Evolutionary conservation across 1,140 invertebrate species (phyloP), one percentile per base, ranked within the genome.

Genomic region (Phymorhynchus buccinoides): DNA sequence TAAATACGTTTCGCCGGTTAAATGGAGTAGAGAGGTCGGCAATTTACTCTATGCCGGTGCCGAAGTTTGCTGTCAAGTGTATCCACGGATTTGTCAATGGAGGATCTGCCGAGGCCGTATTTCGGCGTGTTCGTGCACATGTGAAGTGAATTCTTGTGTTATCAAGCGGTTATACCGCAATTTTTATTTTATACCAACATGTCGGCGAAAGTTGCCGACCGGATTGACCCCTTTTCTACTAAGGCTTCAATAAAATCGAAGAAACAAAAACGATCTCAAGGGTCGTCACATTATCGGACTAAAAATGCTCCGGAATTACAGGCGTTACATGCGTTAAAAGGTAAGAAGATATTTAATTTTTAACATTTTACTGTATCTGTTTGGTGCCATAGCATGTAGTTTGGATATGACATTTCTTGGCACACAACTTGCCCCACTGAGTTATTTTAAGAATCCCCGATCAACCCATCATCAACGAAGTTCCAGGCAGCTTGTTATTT

Each of bases 231-330:
- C 30, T 93, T 93, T 86, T 90, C 92, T 32, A 92, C 89, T 83
- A 93, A 93, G 88, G 90, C 89, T 83, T 89, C 92, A 71, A 91
- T 93, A 73, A 93, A 93, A 89, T 90, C 92, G 52, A 93, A 93
- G 89, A 94, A 93, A 87, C 93, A 93, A 88, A 94, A 93, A 89
- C 88, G 92, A 89, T 92, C 92, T 88, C 93, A 93, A 88, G 93
- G 93, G 84, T 93, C 93, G 82, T 94, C 93, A 84, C 93, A 93
- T 90, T 94, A 94, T 89, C 89, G 93, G 86, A 92, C 92, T 86
- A 93, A 93, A 90, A 92, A 92, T 91, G 91, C 92, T 66, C 91
- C 92, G 75, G 93, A 93, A 90, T 87, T 93, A 66, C 91, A 91
- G 81, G 91, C 92, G 77, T 91, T 93, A 87, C 91, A 93, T 86